A percentile compares a stretch with the other conserved stretches of the same genome.
These are phyloP conservation scores for Lanistes nyassanus DNA, from an alignment of 1,140 invertebrate genomes.

Conservation along the genomic window DNA sequence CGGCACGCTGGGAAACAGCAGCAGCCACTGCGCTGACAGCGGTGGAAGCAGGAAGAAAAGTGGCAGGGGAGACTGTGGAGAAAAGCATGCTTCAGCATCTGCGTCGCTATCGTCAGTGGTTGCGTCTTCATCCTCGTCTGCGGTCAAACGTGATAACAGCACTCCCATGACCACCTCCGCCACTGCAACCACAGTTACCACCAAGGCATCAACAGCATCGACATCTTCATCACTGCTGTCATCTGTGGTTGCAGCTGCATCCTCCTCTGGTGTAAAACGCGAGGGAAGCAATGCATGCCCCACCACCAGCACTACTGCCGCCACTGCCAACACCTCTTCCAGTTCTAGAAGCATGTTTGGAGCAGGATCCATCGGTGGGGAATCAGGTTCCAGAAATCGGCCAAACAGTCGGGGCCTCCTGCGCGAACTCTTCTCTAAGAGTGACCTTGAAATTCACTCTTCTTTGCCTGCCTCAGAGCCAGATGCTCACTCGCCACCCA, in stretches of 20 bases:
- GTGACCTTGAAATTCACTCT: neutral
- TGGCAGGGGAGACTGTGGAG: neutral
- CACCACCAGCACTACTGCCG: no score
- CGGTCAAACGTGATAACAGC: neutral
- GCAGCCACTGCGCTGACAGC: neutral
- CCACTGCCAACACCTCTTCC: no score
- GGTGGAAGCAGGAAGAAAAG: neutral
- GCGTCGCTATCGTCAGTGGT: neutral
- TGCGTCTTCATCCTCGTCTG: neutral
- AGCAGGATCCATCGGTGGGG: no score
- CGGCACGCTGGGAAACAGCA: neutral
- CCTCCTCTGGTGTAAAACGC: no score
- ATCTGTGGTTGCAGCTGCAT: neutral
- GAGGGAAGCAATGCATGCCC: neutral
- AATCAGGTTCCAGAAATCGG: no score
- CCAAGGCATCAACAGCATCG: no score
- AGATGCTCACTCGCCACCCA: no score
- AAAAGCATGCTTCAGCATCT: neutral
- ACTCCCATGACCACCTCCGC: neutral
- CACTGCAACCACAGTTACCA: neutral
- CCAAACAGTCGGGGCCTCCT: neutral
- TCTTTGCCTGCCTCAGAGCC: no score
- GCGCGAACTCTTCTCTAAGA: slow-evolving; percentile 16
- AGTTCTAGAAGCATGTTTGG: no score
- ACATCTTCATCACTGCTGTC: neutral